Evolutionary conservation across 2,797 vertebrate genomes (phyloP).

Genomic region (Saxicola maurus): DNA sequence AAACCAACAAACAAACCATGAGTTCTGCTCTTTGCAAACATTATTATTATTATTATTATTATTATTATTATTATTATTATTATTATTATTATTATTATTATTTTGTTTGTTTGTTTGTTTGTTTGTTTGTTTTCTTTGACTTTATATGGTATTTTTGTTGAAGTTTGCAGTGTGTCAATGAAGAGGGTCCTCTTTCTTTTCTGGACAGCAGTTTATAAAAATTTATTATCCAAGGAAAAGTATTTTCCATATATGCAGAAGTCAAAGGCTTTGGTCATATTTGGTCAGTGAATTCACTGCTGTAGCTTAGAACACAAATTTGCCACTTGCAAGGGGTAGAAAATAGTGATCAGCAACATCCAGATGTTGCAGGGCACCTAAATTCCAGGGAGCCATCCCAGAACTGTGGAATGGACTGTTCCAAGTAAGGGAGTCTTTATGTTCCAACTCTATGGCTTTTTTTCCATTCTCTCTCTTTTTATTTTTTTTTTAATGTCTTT

Average conservation of each 20-base stretch:
- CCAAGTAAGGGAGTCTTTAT: neutral
- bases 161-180: neutral
- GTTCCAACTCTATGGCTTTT: neutral
- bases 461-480: no score
- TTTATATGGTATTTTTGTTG: no score
- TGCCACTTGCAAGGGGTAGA: neutral
- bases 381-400: neutral
- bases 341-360: neutral
- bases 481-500: neutral
- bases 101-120: no score
- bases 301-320: neutral
- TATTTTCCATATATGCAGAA: neutral
- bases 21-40: neutral
- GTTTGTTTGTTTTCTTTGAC: no score
- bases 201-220: neutral
- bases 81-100: no score
- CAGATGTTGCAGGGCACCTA: neutral
- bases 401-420: neutral
- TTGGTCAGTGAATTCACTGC: neutral
- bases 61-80: no score
- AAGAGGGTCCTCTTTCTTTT: neutral
- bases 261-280: neutral
- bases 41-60: no score
- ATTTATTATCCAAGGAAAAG: neutral
- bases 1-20: neutral